Evolutionary conservation across 2,888 invertebrate genomes (phyloP), one percentile per base, ranked within the genome.

Genomic region (Acanthosepion lycidas): DNA sequence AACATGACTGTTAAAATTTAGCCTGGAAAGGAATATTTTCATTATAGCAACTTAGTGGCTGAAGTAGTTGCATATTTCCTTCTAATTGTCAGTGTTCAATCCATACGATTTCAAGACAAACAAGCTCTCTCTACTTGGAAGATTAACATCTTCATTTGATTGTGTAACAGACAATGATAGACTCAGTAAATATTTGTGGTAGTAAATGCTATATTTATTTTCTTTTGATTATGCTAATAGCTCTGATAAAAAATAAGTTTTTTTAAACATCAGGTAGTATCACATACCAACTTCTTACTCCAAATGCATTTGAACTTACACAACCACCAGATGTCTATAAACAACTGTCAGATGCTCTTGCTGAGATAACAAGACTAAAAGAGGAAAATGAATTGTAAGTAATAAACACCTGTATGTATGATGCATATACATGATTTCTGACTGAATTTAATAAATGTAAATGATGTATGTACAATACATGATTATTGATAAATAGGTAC

Each of bases 361-460:
- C n/a, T n/a, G n/a, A 78, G n/a, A 78, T 78, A 12, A 15, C 78
- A n/a, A n/a, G 8, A 78, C n/a, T 78, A 78, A n/a, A 78, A 33
- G n/a, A 33, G 78, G 78, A 78, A 78, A 78, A 78, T 78, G 78
- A 78, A 78, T 78, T 78, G 78, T 78, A 78, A 78, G 78, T n/a
- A 12, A n/a, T 78, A n/a, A n/a, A 78, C n/a, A 78, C 20, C 20
- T 78, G 26, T 23, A 26, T 64, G 26, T 64, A 26, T 26, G 8
- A 64, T 59, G 59, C 15, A 59, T 18, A 20, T 59, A 26, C 20
- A 6, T 59, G 6, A 51, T 51, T 42, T 42, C 42, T 42, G 42
- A 42, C 42, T 42, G 42, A 42, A 42, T 42, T 42, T 42, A 42
- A 42, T 42, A 42, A 42, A 42, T 42, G 42, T 42, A 42, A 42